Evolutionary conservation across 2,113 vertebrate species (phyloP), one percentile per base, ranked within the genome.

Genomic region (Sterrhoptilus dennistouni): DNA sequence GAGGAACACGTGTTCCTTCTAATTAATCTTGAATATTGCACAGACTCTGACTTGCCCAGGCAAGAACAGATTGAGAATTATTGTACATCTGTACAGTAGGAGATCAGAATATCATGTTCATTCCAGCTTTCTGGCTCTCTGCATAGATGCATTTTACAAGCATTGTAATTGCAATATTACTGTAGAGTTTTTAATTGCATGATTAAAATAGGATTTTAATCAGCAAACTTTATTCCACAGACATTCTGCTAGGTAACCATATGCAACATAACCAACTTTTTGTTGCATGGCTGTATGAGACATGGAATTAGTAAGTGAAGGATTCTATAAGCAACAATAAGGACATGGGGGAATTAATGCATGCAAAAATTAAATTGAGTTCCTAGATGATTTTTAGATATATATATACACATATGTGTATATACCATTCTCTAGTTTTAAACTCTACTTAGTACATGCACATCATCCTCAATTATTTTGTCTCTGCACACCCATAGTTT

Each of bases 21-120:
- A 79, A 94, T 76, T 95, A 72, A 69, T 89, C 40, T 78, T 72
- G n/a, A 90, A 14, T 38, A n/a, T 42, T 78, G 36, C 45, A 71
- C 44, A 53, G 38, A 31, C 45, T 77, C 54, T 68, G 86, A 92
- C 93, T 66, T 95, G 94, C 56, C 79, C 45, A 74, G 91, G 66
- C 94, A 95, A 81, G 93, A 93, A 38, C 12, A 72, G 84, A 80
- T 83, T 87, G 85, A 68, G 54, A 91, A 74, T 85, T 78, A 70
- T 27, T 86, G 71, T 60, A 40, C 53, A 31, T 42, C 38, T 79
- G 66, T 77, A 50, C 38, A 65, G 24, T 31, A 27, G 42, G n/a
- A 93, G 45, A 44, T 80, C 54, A 83, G n/a, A 44, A 29, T 75
- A n/a, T 38, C 14, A 21, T 5, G 11, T 49, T 54, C 44, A 45